Conservation (phyloP, 1,140 invertebrate species). For the Macrosteles quadrilineatus region DNA sequence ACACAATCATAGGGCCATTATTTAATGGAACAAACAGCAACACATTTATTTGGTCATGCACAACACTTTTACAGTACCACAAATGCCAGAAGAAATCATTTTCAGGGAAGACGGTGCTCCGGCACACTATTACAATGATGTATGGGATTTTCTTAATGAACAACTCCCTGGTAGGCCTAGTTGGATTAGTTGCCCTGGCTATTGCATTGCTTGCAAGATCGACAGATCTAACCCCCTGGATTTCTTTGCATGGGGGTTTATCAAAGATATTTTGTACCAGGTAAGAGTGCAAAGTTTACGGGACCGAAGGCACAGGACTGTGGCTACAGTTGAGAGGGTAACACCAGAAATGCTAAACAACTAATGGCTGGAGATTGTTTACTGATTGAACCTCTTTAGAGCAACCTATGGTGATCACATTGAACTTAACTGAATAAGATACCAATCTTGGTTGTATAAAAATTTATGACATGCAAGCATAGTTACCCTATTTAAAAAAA, state of each 20-base stretch:
- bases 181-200: not conserved
- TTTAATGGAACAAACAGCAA: not conserved
- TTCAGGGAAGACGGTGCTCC: not conserved
- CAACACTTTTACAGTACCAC: not conserved
- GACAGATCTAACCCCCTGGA: not conserved
- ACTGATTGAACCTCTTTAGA: not conserved
- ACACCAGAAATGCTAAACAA: not conserved
- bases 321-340: not conserved
- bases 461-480: no score
- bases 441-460: no score
- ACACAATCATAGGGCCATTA: no score
- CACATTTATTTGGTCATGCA: not conserved
- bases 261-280: no score
- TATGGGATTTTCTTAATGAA: not conserved
- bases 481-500: no score
- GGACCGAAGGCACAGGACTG: no score
- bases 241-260: no score
- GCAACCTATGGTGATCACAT: no score
- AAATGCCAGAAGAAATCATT: not conserved
- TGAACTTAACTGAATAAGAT: no score
- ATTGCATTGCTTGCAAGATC: not conserved
- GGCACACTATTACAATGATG: not conserved
- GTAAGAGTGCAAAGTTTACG: no score
- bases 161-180: not conserved
- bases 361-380: not conserved